Base-by-base conservation (phyloP, 1,140 invertebrate genomes). In the Drosophila fuyamai region DNA sequence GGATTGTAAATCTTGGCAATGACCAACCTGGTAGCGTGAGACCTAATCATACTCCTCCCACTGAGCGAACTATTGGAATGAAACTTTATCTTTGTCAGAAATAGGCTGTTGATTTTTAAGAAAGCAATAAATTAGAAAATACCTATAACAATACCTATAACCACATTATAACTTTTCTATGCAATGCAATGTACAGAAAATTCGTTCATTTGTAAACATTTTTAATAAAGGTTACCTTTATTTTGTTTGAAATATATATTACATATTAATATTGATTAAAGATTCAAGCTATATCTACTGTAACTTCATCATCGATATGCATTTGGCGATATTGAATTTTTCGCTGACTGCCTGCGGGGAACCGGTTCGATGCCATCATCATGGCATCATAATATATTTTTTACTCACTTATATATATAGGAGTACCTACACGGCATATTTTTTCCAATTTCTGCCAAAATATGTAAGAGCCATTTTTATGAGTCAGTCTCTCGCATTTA, bases 351-450 rank as follows among this genome's bases (percentile, higher is more conserved):
- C 32, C 38, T 50, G 32, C 4, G 32, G 12, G 55, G 32, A 88
- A 86, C 83, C 84, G 83, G 83, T 88, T 73, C 63, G 72, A 83
- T 88, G 84, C 74, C 83, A 88, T 88, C 83, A 83, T 86, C 71
- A 79, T 70, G 57, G 56, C 74, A 70, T 72, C 81, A 59, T 70
- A 78, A 79, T 89, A 76, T 70, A 79, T 65, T 58, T 62, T 68
- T 66, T 80, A 65, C 75, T 44, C 38, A 47, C 60, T 63, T 80
- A 70, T 74, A 74, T 60, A 61, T 38, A 47, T 60, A 54, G 40
- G 32, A 50, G 40, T 70, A 72, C 47, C 55, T 51, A 56, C 44
- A 32, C 53, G 72, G 51, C 59, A 75, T 58, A 72, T 71, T 72
- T 75, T 65, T 27, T 60, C 72, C 7, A 72, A 41, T 71, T 72